These are phyloP conservation scores for Trissolcus brochymenae DNA, from an alignment of 2,888 invertebrate genomes.

Conservation along the genomic window DNA sequence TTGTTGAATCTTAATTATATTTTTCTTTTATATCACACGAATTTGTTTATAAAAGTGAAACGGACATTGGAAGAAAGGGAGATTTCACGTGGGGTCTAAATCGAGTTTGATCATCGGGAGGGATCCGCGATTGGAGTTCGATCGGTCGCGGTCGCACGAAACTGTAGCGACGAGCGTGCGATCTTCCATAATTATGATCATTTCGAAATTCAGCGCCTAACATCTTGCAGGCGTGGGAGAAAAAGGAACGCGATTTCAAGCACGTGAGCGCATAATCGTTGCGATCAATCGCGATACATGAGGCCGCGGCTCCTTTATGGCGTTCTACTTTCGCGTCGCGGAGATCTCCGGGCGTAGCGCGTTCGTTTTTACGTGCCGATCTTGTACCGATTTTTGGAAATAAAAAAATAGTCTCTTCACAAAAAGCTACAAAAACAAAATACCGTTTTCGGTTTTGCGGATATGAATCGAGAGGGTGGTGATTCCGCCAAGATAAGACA, in stretches of 20 bases:
- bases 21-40: too few relatives aligned
- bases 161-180: constrained; percentile 56
- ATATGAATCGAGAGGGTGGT: background rate
- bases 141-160: constrained; percentile 48
- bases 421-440: too few relatives aligned
- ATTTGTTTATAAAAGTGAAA: too few relatives aligned
- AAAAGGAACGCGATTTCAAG: constrained; percentile 66
- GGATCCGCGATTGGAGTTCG: constrained; percentile 14
- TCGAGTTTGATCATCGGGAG: constrained; percentile 31
- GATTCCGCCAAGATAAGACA: constrained; percentile 17
- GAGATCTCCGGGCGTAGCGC: constrained; percentile 53
- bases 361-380: constrained; percentile 30
- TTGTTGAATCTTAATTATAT: too few relatives aligned
- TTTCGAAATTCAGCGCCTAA: constrained; percentile 55
- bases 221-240: constrained; percentile 58
- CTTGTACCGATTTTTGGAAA: background rate
- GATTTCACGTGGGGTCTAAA: constrained; percentile 17
- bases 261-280: constrained; percentile 65
- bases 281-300: constrained; percentile 60
- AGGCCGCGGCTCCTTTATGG: constrained; percentile 69
- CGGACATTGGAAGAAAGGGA: too few relatives aligned
- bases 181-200: constrained; percentile 56
- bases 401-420: too few relatives aligned
- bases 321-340: constrained; percentile 75
- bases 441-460: background rate